These are phyloP conservation scores for Acanthaster planci DNA, from an alignment of 35 echinoderm and acorn worm genomes.

Conservation along the genomic window DNA sequence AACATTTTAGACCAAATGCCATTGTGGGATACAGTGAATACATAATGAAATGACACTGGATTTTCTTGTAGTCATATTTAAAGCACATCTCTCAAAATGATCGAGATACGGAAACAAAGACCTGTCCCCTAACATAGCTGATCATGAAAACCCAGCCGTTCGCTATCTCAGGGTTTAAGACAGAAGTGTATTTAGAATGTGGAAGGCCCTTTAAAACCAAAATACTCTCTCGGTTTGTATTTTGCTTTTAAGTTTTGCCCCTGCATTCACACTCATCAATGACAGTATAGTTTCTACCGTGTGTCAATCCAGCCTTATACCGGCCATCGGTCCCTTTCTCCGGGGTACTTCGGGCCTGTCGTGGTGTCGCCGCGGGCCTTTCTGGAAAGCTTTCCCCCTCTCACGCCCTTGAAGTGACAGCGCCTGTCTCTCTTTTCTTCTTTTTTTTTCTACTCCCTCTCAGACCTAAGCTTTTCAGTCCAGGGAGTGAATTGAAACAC, in stretches of 20 bases:
- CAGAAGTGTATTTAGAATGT: neutral
- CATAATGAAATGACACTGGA: no score
- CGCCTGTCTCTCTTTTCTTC: neutral
- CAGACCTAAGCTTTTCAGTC: no score
- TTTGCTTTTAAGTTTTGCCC: neutral
- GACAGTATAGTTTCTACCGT: constrained; percentile 5
- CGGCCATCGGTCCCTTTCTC: neutral
- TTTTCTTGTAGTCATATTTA: no score
- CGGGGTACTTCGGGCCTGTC: neutral
- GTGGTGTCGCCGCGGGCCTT: constrained; percentile 4
- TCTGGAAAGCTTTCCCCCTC: neutral
- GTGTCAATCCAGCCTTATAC: constrained; percentile 18
- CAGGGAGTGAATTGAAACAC: constrained; percentile 4
- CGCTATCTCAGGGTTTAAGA: neutral
- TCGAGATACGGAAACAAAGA: neutral
- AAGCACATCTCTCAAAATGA: neutral
- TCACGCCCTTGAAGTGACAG: constrained; percentile 23
- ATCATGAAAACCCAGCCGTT: neutral
- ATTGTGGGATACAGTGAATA: no score
- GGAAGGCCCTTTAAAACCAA: neutral
- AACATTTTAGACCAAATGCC: no score
- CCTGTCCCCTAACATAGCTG: neutral
- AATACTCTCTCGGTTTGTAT: neutral
- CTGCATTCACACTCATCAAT: neutral
- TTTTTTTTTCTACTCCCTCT: neutral